A percentile compares a stretch with the other conserved stretches of the same genome.
phyloP scores from a whole-genome alignment of 2,888 invertebrate genomes.

The Leptopilina drosophilae region DNA sequence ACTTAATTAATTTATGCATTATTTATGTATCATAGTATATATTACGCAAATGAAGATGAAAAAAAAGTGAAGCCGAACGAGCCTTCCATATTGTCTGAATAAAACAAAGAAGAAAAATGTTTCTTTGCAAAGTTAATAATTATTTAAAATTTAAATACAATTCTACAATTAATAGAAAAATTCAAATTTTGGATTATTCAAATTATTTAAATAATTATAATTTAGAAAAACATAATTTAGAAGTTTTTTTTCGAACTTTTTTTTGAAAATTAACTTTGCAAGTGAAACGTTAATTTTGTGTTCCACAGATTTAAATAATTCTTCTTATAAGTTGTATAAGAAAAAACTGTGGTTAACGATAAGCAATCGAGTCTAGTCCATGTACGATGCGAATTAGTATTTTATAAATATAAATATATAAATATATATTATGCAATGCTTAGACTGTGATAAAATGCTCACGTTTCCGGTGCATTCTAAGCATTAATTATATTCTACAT shows the following conservation, averaged over 20 bases:
- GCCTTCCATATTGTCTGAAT: constrained; percentile 70
- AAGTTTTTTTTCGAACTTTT: not conserved
- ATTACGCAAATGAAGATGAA: constrained; percentile 60
- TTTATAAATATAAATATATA: constrained; percentile 45
- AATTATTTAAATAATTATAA: too few relatives aligned
- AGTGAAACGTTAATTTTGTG: constrained; percentile 51
- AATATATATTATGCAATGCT: constrained; percentile 65
- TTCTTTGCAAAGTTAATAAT: constrained; percentile 62
- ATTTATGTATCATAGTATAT: constrained; percentile 67
- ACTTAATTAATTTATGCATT: constrained; percentile 76
- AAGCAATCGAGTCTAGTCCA: constrained; percentile 77
- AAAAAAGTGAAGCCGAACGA: constrained; percentile 67
- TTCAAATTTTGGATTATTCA: not conserved
- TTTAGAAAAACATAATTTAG: too few relatives aligned
- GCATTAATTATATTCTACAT: constrained; percentile 32
- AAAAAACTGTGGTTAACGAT: constrained; percentile 69
- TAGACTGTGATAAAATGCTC: constrained; percentile 71
- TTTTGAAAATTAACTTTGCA: constrained; percentile 43
- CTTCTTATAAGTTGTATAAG: constrained; percentile 67
- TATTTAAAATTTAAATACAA: too few relatives aligned
- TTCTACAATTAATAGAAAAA: not conserved
- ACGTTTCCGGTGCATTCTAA: constrained; percentile 53
- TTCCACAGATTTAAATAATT: constrained; percentile 56
- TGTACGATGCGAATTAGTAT: constrained; percentile 73
- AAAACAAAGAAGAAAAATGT: constrained; percentile 54